Evolutionary conservation across 1,140 invertebrate genomes (phyloP).

Genomic region (Euwallacea similis): DNA sequence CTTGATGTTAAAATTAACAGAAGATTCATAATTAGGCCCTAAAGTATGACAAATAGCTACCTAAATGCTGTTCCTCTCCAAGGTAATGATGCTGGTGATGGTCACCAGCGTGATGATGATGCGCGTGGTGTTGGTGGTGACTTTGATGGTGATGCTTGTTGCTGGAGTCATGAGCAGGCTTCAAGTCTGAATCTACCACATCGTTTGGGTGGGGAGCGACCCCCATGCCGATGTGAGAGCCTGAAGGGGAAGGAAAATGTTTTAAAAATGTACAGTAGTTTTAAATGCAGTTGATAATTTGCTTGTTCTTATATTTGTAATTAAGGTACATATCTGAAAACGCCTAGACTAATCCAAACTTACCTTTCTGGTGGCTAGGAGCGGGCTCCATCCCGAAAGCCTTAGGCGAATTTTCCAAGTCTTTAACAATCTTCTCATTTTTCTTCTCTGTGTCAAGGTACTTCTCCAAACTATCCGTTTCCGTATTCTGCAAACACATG

Average conservation of each 20-base stretch:
- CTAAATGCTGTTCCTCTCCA: constrained; percentile 43
- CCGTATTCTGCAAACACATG: constrained; percentile 15
- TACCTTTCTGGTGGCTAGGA: constrained; percentile 30
- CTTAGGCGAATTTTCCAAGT: constrained; percentile 42
- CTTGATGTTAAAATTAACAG: too few species aligned
- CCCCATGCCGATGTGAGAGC: constrained; percentile 46
- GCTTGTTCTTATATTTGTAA: neutral
- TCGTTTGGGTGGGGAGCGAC: constrained; percentile 30
- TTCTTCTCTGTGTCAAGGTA: constrained; percentile 35
- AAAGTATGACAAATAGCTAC: constrained; percentile 16
- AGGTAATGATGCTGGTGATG: constrained; percentile 42
- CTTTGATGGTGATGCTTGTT: constrained; percentile 12
- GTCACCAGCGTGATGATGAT: constrained; percentile 25
- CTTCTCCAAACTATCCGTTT: constrained; percentile 11
- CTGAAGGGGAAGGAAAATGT: constrained; percentile 1
- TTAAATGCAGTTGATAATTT: neutral
- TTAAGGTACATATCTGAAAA: too few species aligned
- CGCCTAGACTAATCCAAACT: neutral
- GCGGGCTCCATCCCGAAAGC: constrained; percentile 44
- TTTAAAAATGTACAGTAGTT: neutral
- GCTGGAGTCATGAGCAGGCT: neutral
- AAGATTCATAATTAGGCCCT: neutral
- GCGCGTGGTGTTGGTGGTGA: constrained; percentile 21
- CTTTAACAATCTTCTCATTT: constrained; percentile 44
- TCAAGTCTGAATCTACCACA: constrained; percentile 21